These are phyloP conservation scores for Arothron firmamentum DNA, from an alignment of 2,113 vertebrate species.

Conservation along the genomic window DNA sequence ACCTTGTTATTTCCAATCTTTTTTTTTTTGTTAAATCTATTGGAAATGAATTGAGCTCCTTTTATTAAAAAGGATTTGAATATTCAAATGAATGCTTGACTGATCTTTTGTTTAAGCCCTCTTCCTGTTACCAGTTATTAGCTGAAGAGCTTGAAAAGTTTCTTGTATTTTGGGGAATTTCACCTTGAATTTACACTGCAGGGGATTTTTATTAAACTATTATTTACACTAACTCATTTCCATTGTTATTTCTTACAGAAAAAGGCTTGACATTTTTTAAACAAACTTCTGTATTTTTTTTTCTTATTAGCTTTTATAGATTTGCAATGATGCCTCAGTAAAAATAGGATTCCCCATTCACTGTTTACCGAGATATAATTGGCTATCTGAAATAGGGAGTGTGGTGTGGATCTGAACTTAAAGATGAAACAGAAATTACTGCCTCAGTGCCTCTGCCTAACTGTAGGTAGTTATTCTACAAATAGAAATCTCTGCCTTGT, in stretches of 20 bases:
- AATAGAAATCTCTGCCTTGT: conserved; percentile 64
- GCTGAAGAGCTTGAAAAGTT: conserved; percentile 76
- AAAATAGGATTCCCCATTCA: conserved; percentile 53
- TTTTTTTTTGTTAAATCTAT: conserved; percentile 66
- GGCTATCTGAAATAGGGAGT: conserved; percentile 60
- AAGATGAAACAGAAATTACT: conserved; percentile 60
- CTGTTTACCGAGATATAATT: conserved; percentile 74
- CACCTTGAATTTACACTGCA: conserved; percentile 73
- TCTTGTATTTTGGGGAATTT: conserved; percentile 73
- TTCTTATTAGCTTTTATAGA: conserved; percentile 68
- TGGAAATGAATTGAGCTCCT: conserved; percentile 71
- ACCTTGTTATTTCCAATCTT: conserved; percentile 57
- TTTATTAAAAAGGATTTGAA: conserved; percentile 80
- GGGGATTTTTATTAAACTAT: conserved; percentile 77
- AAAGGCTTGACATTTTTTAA: conserved; percentile 73
- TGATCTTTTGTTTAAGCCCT: conserved; percentile 81
- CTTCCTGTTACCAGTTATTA: conserved; percentile 75
- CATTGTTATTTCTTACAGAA: conserved; percentile 70
- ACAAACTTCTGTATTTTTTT: conserved; percentile 65
- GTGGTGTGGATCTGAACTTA: conserved; percentile 61
- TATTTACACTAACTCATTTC: conserved; percentile 80
- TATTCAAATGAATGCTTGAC: conserved; percentile 81
- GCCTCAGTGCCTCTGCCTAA: conserved; percentile 57
- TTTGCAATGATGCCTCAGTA: conserved; percentile 56
- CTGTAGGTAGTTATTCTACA: conserved; percentile 62